These are phyloP conservation scores for Epizoanthus illoricatus DNA, from an alignment of 92 coral and sea anemone genomes.

Conservation along the genomic window DNA sequence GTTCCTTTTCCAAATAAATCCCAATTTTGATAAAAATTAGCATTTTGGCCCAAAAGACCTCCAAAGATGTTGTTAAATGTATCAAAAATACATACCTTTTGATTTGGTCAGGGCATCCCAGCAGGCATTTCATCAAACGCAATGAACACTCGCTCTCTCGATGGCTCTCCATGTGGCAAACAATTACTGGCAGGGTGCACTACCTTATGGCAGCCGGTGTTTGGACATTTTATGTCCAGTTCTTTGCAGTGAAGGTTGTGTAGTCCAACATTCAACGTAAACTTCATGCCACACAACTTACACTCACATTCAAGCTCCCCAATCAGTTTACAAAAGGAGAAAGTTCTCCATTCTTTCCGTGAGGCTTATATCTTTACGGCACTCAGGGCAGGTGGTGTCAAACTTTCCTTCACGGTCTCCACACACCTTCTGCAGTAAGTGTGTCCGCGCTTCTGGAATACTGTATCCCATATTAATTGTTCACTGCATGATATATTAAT, in stretches of 20 bases:
- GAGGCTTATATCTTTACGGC: neutral
- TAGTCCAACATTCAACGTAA: neutral
- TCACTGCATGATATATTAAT: neutral
- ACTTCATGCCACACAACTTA: neutral
- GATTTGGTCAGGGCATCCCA: no score
- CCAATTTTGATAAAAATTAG: no score
- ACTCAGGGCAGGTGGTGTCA: neutral
- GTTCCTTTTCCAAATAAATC: no score
- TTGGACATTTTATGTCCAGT: neutral
- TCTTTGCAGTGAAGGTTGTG: neutral
- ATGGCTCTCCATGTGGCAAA: no score
- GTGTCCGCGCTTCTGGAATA: neutral
- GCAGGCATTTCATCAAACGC: no score
- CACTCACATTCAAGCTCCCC: neutral
- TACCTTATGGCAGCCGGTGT: neutral
- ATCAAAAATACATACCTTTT: no score
- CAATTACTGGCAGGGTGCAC: neutral
- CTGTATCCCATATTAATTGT: neutral
- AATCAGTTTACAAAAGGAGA: neutral
- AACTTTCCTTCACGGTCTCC: neutral
- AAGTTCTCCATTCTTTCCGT: neutral
- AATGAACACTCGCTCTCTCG: no score
- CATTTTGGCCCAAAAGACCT: no score
- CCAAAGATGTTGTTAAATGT: no score
- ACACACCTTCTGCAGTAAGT: neutral